A percentile compares a stretch with the other conserved stretches of the same genome.
Evolutionary conservation across 2,113 vertebrate genomes (phyloP).

Genomic region (Megaceryle maxima): DNA sequence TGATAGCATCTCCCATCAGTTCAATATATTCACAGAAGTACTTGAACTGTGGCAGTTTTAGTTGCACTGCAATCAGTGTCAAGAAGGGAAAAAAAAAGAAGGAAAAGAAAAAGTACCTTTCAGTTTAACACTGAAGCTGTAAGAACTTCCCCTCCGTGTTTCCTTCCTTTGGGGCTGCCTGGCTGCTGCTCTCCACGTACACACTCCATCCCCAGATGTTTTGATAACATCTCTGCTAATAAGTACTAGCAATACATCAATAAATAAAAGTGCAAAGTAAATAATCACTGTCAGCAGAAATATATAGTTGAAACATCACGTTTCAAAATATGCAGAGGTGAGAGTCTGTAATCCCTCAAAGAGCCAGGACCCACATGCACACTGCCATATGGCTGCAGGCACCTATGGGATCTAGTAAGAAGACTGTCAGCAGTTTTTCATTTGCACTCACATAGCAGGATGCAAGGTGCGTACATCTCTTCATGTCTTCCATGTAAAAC

Average conservation of each 20-base stretch:
- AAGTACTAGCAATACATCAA: slow-evolving; percentile 21
- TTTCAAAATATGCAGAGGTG: slow-evolving; percentile 16
- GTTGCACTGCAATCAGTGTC: neutral
- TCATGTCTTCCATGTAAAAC: slow-evolving; percentile 11
- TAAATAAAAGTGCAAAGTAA: slow-evolving; percentile 45
- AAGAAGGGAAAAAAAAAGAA: neutral
- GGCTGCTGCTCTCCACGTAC: neutral
- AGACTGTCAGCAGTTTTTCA: slow-evolving; percentile 34
- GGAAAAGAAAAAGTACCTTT: neutral
- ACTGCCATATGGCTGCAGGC: slow-evolving; percentile 13
- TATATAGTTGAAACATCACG: neutral
- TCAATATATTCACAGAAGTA: neutral
- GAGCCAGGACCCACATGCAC: neutral
- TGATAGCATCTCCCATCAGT: slow-evolving; percentile 11
- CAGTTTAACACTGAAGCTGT: neutral
- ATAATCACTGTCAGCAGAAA: slow-evolving; percentile 64
- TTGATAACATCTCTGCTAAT: slow-evolving; percentile 37
- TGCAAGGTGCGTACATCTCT: neutral
- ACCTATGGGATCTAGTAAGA: neutral
- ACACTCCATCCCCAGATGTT: slow-evolving; percentile 17
- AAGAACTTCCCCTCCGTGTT: neutral
- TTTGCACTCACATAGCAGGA: neutral
- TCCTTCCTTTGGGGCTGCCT: neutral
- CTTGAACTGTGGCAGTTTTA: neutral
- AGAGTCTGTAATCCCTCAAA: slow-evolving; percentile 10